These are phyloP conservation scores for Seriola dumerili DNA, from an alignment of 2,113 vertebrate species.

Conservation along the genomic window DNA sequence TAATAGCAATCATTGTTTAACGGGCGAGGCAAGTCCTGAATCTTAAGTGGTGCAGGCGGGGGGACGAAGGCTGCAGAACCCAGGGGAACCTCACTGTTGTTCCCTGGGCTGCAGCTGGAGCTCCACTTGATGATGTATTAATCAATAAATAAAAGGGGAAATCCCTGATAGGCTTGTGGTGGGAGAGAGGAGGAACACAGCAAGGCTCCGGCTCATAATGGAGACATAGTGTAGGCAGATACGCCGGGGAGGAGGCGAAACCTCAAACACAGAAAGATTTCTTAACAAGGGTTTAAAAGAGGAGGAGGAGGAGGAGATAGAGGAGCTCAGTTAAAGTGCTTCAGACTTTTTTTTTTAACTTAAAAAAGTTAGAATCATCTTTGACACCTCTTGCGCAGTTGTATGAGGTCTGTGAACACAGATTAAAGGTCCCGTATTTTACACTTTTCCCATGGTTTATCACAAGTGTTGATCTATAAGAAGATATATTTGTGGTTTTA, in stretches of 20 bases:
- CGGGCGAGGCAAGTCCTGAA: slow-evolving; percentile 45
- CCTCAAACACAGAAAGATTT: slow-evolving; percentile 4
- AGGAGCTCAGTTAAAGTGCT: neutral
- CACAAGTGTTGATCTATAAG: no score
- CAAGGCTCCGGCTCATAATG: slow-evolving; percentile 22
- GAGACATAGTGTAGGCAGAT: slow-evolving; percentile 22
- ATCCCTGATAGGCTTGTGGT: slow-evolving; percentile 42
- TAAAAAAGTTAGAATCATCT: neutral
- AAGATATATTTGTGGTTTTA: no score
- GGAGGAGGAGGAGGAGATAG: neutral
- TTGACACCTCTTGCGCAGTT: neutral
- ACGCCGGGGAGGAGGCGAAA: neutral
- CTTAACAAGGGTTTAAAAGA: slow-evolving; percentile 21
- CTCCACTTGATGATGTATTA: slow-evolving; percentile 58
- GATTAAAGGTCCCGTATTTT: no score
- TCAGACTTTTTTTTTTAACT: neutral
- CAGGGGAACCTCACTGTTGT: slow-evolving; percentile 20
- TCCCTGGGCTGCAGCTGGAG: slow-evolving; percentile 28
- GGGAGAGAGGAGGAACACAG: slow-evolving; percentile 10
- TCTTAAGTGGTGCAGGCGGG: slow-evolving; percentile 45
- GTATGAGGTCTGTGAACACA: neutral
- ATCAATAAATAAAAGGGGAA: slow-evolving; percentile 59
- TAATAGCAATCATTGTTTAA: slow-evolving; percentile 59
- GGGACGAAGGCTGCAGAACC: slow-evolving; percentile 27
- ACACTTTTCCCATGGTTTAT: no score